Evolutionary conservation across 2,797 vertebrate genomes (phyloP).

Genomic region (Pristis pectinata): DNA sequence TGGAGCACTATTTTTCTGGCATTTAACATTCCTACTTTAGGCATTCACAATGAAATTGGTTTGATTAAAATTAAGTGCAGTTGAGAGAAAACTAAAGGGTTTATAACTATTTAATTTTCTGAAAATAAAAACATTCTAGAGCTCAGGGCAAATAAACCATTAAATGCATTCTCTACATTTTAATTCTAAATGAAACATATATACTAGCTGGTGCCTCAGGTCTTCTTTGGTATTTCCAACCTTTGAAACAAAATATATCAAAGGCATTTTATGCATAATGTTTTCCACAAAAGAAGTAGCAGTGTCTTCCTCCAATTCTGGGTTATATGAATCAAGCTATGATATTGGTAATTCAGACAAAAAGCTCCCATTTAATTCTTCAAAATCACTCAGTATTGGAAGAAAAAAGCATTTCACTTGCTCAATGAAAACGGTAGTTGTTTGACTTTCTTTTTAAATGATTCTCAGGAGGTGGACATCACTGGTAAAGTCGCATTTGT

Average conservation of each 20-base stretch:
- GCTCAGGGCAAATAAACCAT: background rate
- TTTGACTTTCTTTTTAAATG: background rate
- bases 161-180: constrained; percentile 6
- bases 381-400: background rate
- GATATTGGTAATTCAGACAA: background rate
- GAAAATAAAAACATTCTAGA: background rate
- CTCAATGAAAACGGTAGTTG: background rate
- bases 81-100: background rate
- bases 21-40: background rate
- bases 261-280: background rate
- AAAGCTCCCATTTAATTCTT: background rate
- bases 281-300: background rate
- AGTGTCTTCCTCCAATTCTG: background rate
- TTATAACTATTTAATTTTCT: background rate
- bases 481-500: background rate
- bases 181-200: constrained; percentile 23
- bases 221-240: background rate
- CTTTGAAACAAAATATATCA: background rate
- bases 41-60: background rate
- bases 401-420: background rate
- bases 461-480: background rate
- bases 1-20: background rate
- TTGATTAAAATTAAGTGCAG: constrained; percentile 3
- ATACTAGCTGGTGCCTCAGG: background rate
- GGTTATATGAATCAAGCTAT: background rate